Evolutionary conservation across 2,113 vertebrate genomes (phyloP).

Genomic region (Thunnus thynnus): DNA sequence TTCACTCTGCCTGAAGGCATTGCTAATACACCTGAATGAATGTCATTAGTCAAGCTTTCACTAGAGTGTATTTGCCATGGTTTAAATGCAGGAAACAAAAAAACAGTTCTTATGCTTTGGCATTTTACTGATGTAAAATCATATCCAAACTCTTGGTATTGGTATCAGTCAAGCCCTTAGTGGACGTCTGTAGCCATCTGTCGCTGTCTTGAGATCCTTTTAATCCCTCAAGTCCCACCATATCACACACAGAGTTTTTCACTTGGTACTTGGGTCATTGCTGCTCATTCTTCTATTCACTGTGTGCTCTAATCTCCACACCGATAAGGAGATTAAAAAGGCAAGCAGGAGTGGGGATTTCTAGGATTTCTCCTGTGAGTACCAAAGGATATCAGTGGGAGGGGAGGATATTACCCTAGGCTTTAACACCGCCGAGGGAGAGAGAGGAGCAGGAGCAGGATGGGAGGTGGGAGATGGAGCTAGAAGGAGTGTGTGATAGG

Average conservation of each 20-base stretch:
- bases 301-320: constrained; percentile 75
- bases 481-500: constrained; percentile 6
- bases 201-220: not conserved
- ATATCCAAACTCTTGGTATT: not conserved
- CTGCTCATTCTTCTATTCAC: constrained; percentile 60
- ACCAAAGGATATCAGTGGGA: constrained; percentile 74
- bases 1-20: not conserved
- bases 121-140: not conserved
- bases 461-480: constrained; percentile 1
- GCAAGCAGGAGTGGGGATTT: constrained; percentile 72
- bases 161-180: constrained; percentile 5
- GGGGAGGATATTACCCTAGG: constrained; percentile 63
- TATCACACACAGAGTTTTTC: constrained; percentile 43
- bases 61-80: not conserved
- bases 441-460: not conserved
- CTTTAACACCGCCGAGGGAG: constrained; percentile 25
- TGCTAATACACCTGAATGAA: not conserved
- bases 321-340: constrained; percentile 84
- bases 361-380: constrained; percentile 75
- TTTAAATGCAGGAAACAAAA: not conserved
- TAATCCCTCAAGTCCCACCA: constrained; percentile 45
- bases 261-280: constrained; percentile 27
- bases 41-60: not conserved
- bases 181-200: constrained; percentile 13
- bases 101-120: not conserved